A percentile compares a stretch with the other conserved stretches of the same genome.
These are phyloP conservation scores for Crypturellus tataupa DNA, from an alignment of 2,797 vertebrate species.

Conservation along the genomic window DNA sequence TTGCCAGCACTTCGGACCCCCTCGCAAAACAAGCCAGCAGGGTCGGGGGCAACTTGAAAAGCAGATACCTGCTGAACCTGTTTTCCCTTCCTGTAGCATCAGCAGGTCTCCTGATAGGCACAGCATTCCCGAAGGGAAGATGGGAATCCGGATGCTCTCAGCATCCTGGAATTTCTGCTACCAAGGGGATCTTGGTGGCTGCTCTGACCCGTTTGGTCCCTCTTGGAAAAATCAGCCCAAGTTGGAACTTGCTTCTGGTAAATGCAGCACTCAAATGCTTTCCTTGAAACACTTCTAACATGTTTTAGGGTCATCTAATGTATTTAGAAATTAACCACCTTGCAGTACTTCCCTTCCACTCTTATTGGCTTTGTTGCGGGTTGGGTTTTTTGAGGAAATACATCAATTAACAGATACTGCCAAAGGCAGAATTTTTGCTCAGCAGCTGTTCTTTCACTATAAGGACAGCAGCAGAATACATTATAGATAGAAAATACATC, in stretches of 20 bases:
- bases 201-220: neutral
- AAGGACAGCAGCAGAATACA: conserved; percentile 66
- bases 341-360: neutral
- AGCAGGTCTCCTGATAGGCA: neutral
- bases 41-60: neutral
- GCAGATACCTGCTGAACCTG: neutral
- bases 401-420: conserved; percentile 80
- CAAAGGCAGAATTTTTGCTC: conserved; percentile 76
- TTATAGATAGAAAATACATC: conserved; percentile 47
- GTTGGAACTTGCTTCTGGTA: neutral
- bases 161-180: fast-evolving
- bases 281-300: conserved; percentile 5
- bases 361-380: neutral
- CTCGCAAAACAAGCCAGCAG: neutral
- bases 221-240: neutral
- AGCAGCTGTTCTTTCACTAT: conserved; percentile 76
- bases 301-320: neutral
- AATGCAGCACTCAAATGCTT: neutral
- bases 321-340: conserved; percentile 32
- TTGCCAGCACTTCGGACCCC: neutral
- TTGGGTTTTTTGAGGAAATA: conserved; percentile 18
- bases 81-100: neutral
- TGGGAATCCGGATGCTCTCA: neutral
- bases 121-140: neutral
- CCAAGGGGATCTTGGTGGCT: neutral